Evolutionary conservation across 1,140 invertebrate species (phyloP).

Genomic region (Scylla paramamosain): DNA sequence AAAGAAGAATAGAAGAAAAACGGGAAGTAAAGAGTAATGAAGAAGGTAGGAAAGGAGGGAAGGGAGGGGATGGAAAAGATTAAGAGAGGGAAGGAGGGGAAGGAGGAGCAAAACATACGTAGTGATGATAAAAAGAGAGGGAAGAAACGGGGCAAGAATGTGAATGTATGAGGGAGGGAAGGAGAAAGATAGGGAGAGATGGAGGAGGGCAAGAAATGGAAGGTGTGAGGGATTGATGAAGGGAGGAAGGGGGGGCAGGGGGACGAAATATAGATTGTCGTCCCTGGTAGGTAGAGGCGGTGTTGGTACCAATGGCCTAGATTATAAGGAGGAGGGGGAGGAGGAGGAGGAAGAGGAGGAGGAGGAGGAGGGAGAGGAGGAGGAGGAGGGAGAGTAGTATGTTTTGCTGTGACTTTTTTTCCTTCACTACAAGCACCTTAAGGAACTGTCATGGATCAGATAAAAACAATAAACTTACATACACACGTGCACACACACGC

Average conservation of each 20-base stretch:
- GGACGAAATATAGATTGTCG: not conserved
- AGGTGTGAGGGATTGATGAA: not conserved
- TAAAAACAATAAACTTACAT: not conserved
- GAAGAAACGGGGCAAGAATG: not conserved
- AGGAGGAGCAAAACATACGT: not conserved
- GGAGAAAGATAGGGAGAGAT: not conserved
- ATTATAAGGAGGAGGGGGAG: not conserved
- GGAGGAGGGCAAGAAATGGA: not conserved
- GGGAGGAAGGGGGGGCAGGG: not conserved
- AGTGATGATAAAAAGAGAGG: not conserved
- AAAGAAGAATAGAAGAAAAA: not conserved
- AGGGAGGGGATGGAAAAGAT: not conserved
- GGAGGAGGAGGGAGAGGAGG: constrained; percentile 7
- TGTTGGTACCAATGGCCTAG: not conserved
- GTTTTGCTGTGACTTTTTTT: not conserved
- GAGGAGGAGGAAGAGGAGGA: constrained; percentile 9
- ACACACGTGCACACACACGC: not conserved
- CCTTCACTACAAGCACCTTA: not conserved
- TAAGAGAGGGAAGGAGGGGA: not conserved
- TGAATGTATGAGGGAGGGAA: too few relatives aligned
- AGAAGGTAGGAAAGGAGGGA: not conserved
- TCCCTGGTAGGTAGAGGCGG: not conserved
- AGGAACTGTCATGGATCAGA: not conserved
- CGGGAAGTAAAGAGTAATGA: not conserved
- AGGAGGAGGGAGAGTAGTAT: not conserved